A percentile compares a stretch with the other conserved stretches of the same genome.
phyloP scores from a whole-genome alignment of 1,140 invertebrate species.

The Rhynchophorus ferrugineus region DNA sequence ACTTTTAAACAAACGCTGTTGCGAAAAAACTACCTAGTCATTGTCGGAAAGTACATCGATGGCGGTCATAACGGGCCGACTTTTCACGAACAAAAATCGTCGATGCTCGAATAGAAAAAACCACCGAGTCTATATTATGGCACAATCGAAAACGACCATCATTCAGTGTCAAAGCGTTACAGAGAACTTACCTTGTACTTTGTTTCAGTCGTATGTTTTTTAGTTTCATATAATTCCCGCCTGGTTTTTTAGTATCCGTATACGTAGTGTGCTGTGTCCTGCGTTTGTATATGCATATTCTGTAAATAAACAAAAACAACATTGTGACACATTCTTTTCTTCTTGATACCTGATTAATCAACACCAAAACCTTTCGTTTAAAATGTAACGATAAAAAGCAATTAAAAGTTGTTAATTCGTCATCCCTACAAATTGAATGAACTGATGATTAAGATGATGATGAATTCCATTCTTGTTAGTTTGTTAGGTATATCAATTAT shows the following conservation, averaged over 20 bases:
- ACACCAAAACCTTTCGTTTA: too few species aligned
- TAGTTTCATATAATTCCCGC: slow-evolving; percentile 33
- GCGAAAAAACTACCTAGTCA: slow-evolving; percentile 11
- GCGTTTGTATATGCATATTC: slow-evolving; percentile 33
- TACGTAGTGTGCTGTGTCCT: slow-evolving; percentile 23
- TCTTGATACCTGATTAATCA: too few species aligned
- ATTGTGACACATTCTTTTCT: too few species aligned
- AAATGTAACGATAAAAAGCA: too few species aligned
- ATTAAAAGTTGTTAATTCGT: too few species aligned
- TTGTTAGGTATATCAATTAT: slow-evolving; percentile 12
- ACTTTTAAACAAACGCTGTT: too few species aligned
- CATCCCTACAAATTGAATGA: too few species aligned
- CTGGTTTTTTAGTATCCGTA: slow-evolving; percentile 22
- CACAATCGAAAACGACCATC: slow-evolving; percentile 11
- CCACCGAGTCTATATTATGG: slow-evolving; percentile 16
- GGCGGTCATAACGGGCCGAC: slow-evolving; percentile 1
- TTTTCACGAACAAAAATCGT: slow-evolving; percentile 10
- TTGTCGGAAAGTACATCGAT: slow-evolving; percentile 6
- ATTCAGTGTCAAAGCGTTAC: slow-evolving; percentile 10
- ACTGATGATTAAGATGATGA: neutral
- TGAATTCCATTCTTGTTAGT: neutral
- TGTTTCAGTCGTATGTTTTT: slow-evolving; percentile 24
- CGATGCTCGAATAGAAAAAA: slow-evolving; percentile 10
- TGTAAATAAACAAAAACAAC: slow-evolving; percentile 32
- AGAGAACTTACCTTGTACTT: slow-evolving; percentile 24